Evolutionary conservation across 2,888 invertebrate species (phyloP).

Genomic region (Phortica okadai): DNA sequence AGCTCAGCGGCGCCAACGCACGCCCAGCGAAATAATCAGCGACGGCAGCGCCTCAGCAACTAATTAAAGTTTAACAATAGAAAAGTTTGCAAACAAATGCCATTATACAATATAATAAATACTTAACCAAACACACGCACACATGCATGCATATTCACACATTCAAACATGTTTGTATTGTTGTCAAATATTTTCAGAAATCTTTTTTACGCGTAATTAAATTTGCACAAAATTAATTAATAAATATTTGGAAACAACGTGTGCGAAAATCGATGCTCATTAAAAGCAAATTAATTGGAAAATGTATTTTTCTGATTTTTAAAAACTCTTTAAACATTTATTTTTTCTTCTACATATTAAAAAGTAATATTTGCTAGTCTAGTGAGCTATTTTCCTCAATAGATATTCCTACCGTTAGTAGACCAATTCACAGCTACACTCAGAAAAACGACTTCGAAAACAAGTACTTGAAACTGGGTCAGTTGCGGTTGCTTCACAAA

Average conservation of each 20-base stretch:
- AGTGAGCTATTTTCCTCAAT: too few species aligned
- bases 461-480: neutral
- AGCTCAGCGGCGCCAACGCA: too few species aligned
- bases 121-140: slow-evolving; percentile 29
- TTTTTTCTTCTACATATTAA: neutral
- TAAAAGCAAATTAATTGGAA: slow-evolving; percentile 12
- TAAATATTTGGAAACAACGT: neutral
- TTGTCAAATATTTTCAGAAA: slow-evolving; percentile 55
- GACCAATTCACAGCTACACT: too few species aligned
- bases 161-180: slow-evolving; percentile 59
- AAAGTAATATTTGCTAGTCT: too few species aligned
- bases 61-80: slow-evolving; percentile 67
- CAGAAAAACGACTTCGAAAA: neutral
- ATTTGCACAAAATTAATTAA: slow-evolving; percentile 5
- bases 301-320: neutral
- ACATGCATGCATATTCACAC: slow-evolving; percentile 48
- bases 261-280: neutral
- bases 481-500: neutral
- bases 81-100: slow-evolving; percentile 66
- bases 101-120: slow-evolving; percentile 44
- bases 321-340: neutral
- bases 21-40: too few species aligned
- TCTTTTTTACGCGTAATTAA: neutral
- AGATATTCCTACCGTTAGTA: too few species aligned
- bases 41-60: slow-evolving; percentile 52